Percentiles rank a stretch among this genome's conserved stretches.
These are phyloP conservation scores for Monodelphis domestica DNA, from an alignment of 2,797 vertebrate genomes.

Conservation along the genomic window DNA sequence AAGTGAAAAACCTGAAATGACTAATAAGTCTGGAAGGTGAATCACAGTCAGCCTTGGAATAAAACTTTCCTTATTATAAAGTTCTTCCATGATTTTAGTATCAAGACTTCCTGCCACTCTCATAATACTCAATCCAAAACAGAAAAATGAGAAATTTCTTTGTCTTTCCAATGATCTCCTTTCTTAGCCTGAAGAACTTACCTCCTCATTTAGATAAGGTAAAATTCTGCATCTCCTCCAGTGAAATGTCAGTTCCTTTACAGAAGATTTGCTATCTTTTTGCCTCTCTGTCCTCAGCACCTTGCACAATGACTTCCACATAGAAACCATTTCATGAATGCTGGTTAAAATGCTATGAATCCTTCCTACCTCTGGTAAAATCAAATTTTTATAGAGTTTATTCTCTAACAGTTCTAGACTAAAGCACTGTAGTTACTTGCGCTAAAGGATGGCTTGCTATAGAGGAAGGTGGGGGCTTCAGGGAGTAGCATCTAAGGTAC, in stretches of 20 bases:
- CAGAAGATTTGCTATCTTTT: not conserved
- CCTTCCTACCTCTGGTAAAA: not conserved
- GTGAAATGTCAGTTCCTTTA: not conserved
- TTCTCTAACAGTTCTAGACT: not conserved
- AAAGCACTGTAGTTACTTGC: not conserved
- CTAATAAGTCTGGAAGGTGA: no score
- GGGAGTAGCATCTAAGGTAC: not conserved
- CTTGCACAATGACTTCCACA: not conserved
- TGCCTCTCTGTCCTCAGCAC: not conserved
- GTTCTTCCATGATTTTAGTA: no score
- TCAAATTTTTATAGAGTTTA: not conserved
- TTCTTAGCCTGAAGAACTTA: no score
- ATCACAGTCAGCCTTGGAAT: no score
- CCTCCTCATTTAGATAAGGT: not conserved
- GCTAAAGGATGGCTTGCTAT: not conserved
- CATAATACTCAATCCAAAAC: no score
- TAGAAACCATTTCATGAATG: not conserved
- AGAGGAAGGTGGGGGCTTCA: not conserved
- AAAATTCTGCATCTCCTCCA: not conserved
- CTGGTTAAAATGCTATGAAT: not conserved
- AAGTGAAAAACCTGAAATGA: no score
- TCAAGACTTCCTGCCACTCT: no score
- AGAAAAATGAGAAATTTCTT: no score
- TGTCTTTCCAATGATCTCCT: no score
- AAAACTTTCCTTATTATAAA: no score